Evolutionary conservation across 2,888 invertebrate genomes (phyloP).

Genomic region (Nematopogon swammerdamellus): DNA sequence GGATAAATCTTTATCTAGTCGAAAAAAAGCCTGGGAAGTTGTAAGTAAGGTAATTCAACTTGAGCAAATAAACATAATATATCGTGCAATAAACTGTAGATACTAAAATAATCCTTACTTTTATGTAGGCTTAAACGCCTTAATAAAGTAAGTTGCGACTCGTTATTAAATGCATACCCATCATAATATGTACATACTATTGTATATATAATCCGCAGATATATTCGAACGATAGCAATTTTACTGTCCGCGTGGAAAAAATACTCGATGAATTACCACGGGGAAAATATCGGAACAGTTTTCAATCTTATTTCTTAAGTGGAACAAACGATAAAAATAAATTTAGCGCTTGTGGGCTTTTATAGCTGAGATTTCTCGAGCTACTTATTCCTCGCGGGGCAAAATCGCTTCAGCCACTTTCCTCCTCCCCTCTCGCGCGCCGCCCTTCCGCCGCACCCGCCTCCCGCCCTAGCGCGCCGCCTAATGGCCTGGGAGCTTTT

Average conservation of each 20-base stretch:
- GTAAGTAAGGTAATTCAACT: too few species aligned
- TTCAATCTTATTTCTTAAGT: slow-evolving; percentile 54
- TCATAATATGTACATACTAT: too few species aligned
- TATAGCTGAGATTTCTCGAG: slow-evolving; percentile 49
- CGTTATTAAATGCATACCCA: too few species aligned
- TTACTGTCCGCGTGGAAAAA: slow-evolving; percentile 41
- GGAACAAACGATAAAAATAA: slow-evolving; percentile 51
- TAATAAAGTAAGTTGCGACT: too few species aligned
- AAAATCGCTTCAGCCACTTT: neutral
- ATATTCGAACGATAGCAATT: slow-evolving; percentile 17
- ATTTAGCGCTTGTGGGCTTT: slow-evolving; percentile 48
- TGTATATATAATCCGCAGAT: too few species aligned
- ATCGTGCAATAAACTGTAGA: too few species aligned
- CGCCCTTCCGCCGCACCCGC: neutral
- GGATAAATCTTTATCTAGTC: neutral
- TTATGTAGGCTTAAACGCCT: too few species aligned
- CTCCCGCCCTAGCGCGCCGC: neutral
- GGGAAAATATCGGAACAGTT: slow-evolving; percentile 43
- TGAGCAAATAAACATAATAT: too few species aligned
- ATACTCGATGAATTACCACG: slow-evolving; percentile 34
- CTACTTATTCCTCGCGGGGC: slow-evolving; percentile 10
- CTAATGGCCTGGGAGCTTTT: neutral
- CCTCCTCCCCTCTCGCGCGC: neutral
- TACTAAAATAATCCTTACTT: too few species aligned
- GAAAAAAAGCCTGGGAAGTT: too few species aligned